These are phyloP conservation scores for Australoheros scitulus DNA, from an alignment of 2,113 vertebrate genomes.

Conservation along the genomic window DNA sequence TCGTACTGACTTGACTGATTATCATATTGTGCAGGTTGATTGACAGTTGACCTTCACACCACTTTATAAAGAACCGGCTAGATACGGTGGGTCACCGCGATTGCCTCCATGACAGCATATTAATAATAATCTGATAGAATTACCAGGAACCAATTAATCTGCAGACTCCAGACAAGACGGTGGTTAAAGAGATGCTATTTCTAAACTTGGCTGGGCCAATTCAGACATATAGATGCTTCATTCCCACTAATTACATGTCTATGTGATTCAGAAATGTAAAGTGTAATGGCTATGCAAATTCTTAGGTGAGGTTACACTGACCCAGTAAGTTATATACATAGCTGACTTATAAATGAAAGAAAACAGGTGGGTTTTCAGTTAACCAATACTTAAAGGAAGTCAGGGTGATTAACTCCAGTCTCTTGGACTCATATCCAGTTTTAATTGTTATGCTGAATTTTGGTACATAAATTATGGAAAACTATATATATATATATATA, in stretches of 20 bases:
- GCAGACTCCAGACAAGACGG: conserved; percentile 47
- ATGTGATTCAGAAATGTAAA: conserved; percentile 44
- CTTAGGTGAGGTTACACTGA: conserved; percentile 27
- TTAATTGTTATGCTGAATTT: neutral
- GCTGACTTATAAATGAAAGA: conserved; percentile 31
- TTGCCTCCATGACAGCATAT: conserved; percentile 68
- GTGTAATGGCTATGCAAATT: conserved; percentile 17
- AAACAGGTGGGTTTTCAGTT: neutral
- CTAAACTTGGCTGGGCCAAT: conserved; percentile 32
- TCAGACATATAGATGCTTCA: neutral
- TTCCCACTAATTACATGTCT: neutral
- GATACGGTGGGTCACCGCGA: conserved; percentile 62
- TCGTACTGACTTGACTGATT: conserved; percentile 70
- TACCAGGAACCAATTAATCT: conserved; percentile 78
- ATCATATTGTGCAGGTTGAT: conserved; percentile 77
- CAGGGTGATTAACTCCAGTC: neutral
- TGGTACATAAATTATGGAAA: neutral
- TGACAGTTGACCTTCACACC: conserved; percentile 81
- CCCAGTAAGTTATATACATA: conserved; percentile 21
- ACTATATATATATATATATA: neutral
- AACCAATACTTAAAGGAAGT: neutral
- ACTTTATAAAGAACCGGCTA: conserved; percentile 68
- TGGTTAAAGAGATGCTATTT: conserved; percentile 61
- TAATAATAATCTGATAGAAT: conserved; percentile 82
- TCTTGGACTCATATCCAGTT: neutral